These are phyloP conservation scores for Teleopsis dalmanni DNA, from an alignment of 1,140 invertebrate genomes.

Conservation along the genomic window DNA sequence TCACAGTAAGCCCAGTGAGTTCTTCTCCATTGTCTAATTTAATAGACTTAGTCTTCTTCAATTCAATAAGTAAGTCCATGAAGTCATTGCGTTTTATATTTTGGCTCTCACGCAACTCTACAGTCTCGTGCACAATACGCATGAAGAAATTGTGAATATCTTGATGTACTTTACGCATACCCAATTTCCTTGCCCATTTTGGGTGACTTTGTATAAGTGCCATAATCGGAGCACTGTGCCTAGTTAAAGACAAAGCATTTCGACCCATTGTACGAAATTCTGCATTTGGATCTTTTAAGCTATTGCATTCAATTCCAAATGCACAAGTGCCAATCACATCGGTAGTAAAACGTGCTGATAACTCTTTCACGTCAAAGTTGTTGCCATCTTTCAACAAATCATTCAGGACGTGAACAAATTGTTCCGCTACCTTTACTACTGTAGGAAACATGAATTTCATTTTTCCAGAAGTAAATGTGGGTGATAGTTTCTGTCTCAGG, in stretches of 20 bases:
- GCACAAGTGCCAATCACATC: slow-evolving; percentile 51
- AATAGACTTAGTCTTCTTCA: slow-evolving; percentile 18
- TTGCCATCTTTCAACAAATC: not conserved
- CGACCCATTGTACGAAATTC: slow-evolving; percentile 44
- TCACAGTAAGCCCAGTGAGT: slow-evolving; percentile 24
- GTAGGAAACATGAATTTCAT: slow-evolving; percentile 50
- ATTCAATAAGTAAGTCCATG: slow-evolving; percentile 39
- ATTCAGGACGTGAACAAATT: slow-evolving; percentile 24
- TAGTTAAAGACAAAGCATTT: slow-evolving; percentile 19
- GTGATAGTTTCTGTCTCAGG: slow-evolving; percentile 48
- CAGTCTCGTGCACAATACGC: slow-evolving; percentile 31
- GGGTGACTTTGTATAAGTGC: slow-evolving; percentile 22
- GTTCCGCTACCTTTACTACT: slow-evolving; percentile 31
- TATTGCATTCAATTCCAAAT: slow-evolving; percentile 49
- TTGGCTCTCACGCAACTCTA: slow-evolving; percentile 42
- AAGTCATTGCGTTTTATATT: slow-evolving; percentile 42
- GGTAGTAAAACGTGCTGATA: slow-evolving; percentile 54
- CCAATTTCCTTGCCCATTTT: slow-evolving; percentile 18
- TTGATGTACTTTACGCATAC: slow-evolving; percentile 24
- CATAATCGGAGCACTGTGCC: slow-evolving; percentile 15
- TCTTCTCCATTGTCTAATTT: slow-evolving; percentile 21
- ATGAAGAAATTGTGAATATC: slow-evolving; percentile 42
- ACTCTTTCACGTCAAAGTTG: slow-evolving; percentile 49
- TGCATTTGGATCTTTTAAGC: slow-evolving; percentile 43
- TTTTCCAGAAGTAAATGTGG: slow-evolving; percentile 53